Evolutionary conservation across 2,888 invertebrate species (phyloP).

Genomic region (Acheta domesticus): DNA sequence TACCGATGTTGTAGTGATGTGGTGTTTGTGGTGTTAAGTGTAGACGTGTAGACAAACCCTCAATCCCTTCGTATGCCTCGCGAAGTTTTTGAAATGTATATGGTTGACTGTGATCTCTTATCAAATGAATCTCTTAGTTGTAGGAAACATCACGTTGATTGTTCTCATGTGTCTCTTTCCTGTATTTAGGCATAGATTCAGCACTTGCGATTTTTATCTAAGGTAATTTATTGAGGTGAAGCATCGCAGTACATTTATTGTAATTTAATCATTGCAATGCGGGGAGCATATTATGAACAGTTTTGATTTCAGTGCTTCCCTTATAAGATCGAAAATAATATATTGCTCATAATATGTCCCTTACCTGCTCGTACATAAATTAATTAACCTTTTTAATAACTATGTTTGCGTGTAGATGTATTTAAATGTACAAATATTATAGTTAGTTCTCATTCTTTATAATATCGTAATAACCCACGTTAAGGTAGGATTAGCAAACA

Average conservation of each 20-base stretch:
- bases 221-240: background rate
- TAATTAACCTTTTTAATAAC: background rate
- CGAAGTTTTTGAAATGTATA: background rate
- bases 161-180: background rate
- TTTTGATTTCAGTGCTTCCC: background rate
- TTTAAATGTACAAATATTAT: background rate
- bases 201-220: background rate
- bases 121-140: background rate
- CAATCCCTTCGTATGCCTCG: background rate
- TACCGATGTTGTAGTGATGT: background rate
- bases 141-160: background rate
- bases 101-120: background rate
- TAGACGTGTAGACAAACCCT: background rate
- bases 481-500: background rate
- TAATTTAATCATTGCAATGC: background rate
- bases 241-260: background rate
- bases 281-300: background rate
- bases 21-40: conserved; percentile 18
- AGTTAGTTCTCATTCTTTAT: conserved; percentile 18
- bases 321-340: background rate
- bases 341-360: background rate
- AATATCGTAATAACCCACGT: background rate
- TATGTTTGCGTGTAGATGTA: conserved; percentile 1
- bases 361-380: conserved; percentile 2
- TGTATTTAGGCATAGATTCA: background rate